Evolutionary conservation across 2,113 vertebrate species (phyloP).

Genomic region (Dicaeum eximium): DNA sequence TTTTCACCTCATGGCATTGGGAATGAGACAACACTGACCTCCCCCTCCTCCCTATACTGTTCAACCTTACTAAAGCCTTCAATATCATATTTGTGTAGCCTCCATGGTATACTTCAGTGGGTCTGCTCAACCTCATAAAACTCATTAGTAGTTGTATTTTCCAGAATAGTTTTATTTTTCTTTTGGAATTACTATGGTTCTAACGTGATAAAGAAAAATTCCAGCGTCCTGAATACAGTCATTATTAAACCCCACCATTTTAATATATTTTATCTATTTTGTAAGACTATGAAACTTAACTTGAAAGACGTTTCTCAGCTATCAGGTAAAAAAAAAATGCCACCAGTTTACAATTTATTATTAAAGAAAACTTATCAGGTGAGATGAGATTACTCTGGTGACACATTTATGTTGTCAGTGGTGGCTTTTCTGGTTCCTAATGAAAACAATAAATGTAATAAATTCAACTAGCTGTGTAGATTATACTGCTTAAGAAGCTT

Average conservation of each 20-base stretch:
- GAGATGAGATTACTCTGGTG: background rate
- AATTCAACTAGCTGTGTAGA: background rate
- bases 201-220: background rate
- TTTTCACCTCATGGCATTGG: background rate
- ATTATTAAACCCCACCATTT: accelerated
- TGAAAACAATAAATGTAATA: background rate
- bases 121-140: background rate
- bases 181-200: background rate
- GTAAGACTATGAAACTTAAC: background rate
- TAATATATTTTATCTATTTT: background rate
- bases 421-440: background rate
- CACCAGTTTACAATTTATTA: background rate
- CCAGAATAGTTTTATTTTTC: background rate
- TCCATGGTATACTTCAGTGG: background rate
- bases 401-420: background rate
- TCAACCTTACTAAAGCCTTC: background rate
- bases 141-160: background rate
- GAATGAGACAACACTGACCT: background rate
- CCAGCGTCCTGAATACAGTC: background rate
- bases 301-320: background rate
- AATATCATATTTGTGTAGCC: background rate
- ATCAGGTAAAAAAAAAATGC: background rate
- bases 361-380: background rate
- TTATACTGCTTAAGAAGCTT: background rate
- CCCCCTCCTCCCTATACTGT: background rate